Evolutionary conservation across 2,888 invertebrate species (phyloP), one percentile per base, ranked within the genome.

Genomic region (Morpho helenor): DNA sequence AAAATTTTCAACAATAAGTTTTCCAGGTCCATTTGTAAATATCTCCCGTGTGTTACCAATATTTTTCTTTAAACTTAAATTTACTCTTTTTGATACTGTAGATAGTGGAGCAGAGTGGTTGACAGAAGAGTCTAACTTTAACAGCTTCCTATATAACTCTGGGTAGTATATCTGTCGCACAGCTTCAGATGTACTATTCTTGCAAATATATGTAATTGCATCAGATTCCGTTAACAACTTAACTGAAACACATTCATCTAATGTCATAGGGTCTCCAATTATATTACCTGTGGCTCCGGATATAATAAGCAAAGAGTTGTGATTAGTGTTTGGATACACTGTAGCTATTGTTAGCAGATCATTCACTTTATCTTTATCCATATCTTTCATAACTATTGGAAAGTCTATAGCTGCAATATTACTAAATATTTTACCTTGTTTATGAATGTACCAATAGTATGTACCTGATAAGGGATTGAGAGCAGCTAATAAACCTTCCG

Each of bases 201-300:
- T 91, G 68, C 94, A 94, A 52, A 91, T 90, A 67, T 92, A 94
- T 59, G 91, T 91, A 3, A 92, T 78, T 7, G 83, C 80, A 66
- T 92, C 91, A 56, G 91, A 87, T 60, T 93, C 88, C 16, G 91
- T 87, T 3, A 94, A 79, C 43, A 93, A 87, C 64, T 92, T 89
- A 0, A 94, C 84, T 9, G 91, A 84, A n/a, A 89, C 74, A 68
- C 94, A 94, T 61, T 93, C 92, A 40, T 88, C 85, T 22, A 94
- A 81, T 8, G 86, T 80, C 68, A 93, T 92, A 1, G 93, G 93
- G 62, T 93, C 92, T 3, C 93, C 92, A 53, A 96, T 87, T 4
- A 95, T 89, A 60, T 91, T 90, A 0, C 96, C 96, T 40, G 90
- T 93, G 44, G 91, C 91, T 22, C 96, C 96, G 42, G 95, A 95